Percentiles rank a stretch among this genome's conserved stretches.
phyloP scores from a whole-genome alignment of 2,888 invertebrate genomes.

The Branchipolynoe longqiensis region DNA sequence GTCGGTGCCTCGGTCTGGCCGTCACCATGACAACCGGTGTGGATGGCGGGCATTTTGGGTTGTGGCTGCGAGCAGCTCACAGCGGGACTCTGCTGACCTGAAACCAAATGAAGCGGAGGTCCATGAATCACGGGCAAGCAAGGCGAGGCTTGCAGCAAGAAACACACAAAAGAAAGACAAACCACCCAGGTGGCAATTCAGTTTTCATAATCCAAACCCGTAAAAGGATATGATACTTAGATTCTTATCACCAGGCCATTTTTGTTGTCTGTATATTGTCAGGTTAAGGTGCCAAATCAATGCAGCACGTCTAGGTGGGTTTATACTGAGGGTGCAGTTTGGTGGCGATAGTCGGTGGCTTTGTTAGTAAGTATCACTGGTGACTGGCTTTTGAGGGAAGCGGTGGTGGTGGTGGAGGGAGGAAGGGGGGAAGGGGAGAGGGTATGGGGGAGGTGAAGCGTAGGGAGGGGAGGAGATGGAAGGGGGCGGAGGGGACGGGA shows the following conservation, averaged over 20 bases:
- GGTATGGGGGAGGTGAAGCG: background rate
- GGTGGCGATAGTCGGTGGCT: too few species aligned
- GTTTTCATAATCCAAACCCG: too few species aligned
- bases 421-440: background rate
- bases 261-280: too few species aligned
- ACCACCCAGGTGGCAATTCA: too few species aligned
- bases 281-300: too few species aligned
- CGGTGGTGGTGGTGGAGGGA: background rate
- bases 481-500: background rate
- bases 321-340: too few species aligned
- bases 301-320: too few species aligned
- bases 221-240: too few species aligned
- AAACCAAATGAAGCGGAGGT: constrained; percentile 23
- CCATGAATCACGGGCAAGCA: constrained; percentile 32
- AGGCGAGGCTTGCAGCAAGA: too few species aligned
- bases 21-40: constrained; percentile 17
- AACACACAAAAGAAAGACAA: background rate
- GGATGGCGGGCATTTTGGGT: background rate
- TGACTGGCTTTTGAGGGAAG: too few species aligned
- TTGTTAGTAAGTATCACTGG: too few species aligned
- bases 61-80: background rate
- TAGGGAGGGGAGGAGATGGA: background rate
- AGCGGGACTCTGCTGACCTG: constrained; percentile 5
- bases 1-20: background rate
- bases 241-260: too few species aligned